Base-by-base conservation (phyloP, 1,140 invertebrate species). In the Drosophila sproati region DNA sequence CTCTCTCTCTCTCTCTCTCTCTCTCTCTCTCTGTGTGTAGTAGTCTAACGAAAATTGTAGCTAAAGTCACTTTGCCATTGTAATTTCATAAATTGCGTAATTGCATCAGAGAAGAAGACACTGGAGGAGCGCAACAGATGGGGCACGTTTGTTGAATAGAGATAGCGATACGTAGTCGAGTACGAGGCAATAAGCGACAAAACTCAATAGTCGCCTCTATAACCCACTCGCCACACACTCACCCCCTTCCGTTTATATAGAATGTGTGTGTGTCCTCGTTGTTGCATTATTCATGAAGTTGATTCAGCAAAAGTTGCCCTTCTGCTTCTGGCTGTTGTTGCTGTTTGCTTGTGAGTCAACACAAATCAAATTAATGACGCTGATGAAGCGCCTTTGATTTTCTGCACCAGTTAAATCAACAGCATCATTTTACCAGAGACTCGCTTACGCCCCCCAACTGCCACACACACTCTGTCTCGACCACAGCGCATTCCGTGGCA, bases 51-150 rank as follows among this genome's bases (percentile, higher is more conserved):
- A 62, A 69, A 73, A 77, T 66, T 73, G 80, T 77, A 77, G 60
- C 62, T 50, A 60, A 82, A 82, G 70, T 74, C 76, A 79, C 59
- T 69, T 66, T 69, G 60, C 55, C 55, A 56, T 83, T 37, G 63
- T 79, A 83, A 83, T 83, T 79, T 77, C 63, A 83, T 77, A 83
- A 83, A 79, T 83, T 82, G 59, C 73, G 72, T 82, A 82, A 82
- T 82, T 83, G 80, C 77, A 83, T 80, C 80, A 48, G 3, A 8
- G 51, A 29, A 41, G 12, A 39, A 20, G 20, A 20, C 20, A 20
- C 20, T 20, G 20, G 20, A 20, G 20, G n/a, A 5, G n/a, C 8
- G 32, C 47, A 7, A 4, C 32, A n/a, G 39, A 20, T 37, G n/a
- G 39, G 7, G 8, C 8, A 10, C 5, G 8, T 41, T 41, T 41